Evolutionary conservation across 2,888 invertebrate species (phyloP).

Genomic region (Oxytorus armatus): DNA sequence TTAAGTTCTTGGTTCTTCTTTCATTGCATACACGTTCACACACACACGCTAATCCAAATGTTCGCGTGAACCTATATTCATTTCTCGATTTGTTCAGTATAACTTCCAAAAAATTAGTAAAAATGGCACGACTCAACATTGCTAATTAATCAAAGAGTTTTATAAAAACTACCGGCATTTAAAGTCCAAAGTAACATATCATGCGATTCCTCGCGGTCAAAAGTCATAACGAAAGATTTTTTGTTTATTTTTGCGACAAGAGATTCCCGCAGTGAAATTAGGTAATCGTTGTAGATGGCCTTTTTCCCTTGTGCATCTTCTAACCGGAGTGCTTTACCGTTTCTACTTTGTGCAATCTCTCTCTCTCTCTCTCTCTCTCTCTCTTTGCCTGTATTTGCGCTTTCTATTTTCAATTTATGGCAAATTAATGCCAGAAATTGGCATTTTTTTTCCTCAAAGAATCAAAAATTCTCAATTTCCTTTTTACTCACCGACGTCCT

Average conservation of each 20-base stretch:
- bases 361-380: too few relatives aligned
- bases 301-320: constrained; percentile 39
- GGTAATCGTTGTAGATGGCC: constrained; percentile 50
- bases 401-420: constrained; percentile 4
- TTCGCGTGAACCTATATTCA: too few relatives aligned
- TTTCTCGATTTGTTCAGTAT: too few relatives aligned
- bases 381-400: not conserved
- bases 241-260: not conserved
- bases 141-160: too few relatives aligned
- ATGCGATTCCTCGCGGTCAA: too few relatives aligned
- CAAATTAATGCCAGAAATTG: constrained; percentile 15
- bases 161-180: too few relatives aligned
- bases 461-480: constrained; percentile 3
- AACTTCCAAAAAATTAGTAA: too few relatives aligned
- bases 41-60: too few relatives aligned
- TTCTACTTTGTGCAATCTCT: constrained; percentile 17
- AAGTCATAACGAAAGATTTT: constrained; percentile 11
- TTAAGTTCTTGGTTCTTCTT: too few relatives aligned
- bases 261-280: constrained; percentile 11
- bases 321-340: constrained; percentile 17
- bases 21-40: too few relatives aligned
- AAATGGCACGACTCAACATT: too few relatives aligned
- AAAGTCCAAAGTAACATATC: too few relatives aligned
- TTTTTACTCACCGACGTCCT: not conserved
- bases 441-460: not conserved